Conservation (phyloP, 1,140 invertebrate species). For the Ostrea denselamellosa region DNA sequence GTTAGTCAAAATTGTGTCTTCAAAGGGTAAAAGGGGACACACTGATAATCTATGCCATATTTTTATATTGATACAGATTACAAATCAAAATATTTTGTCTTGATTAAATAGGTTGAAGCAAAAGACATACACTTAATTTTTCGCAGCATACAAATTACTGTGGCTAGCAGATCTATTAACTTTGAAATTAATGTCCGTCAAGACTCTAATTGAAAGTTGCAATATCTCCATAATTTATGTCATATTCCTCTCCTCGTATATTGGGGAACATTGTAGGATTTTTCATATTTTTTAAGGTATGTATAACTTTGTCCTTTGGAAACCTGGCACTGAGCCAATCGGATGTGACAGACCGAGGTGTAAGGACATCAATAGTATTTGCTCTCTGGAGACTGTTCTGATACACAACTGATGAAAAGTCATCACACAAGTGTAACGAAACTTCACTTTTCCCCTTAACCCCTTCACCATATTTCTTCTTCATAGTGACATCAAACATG, state of each 20-base stretch:
- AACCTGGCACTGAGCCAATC: conserved; percentile 60
- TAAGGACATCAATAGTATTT: background rate
- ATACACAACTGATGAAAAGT: conserved; percentile 71
- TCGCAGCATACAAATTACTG: background rate
- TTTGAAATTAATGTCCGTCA: background rate
- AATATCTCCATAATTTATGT: conserved; percentile 34
- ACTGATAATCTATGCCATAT: background rate
- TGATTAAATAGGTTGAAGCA: background rate
- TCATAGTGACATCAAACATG: conserved; percentile 72
- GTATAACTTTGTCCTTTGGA: conserved; percentile 62
- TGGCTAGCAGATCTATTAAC: background rate
- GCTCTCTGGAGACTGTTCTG: conserved; percentile 61
- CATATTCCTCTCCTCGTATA: conserved; percentile 64
- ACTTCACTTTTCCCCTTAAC: conserved; percentile 66
- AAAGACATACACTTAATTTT: background rate
- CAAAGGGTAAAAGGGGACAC: background rate
- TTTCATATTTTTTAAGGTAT: conserved; percentile 65
- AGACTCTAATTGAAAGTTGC: conserved; percentile 15
- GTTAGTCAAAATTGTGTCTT: background rate
- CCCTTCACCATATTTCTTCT: conserved; percentile 70
- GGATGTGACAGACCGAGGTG: background rate
- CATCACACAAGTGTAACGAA: conserved; percentile 71
- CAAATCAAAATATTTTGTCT: background rate
- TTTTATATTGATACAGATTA: background rate
- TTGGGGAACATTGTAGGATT: conserved; percentile 63